Evolutionary conservation across 2,888 invertebrate species (phyloP), one percentile per base, ranked within the genome.

Genomic region (Lysandra coridon): DNA sequence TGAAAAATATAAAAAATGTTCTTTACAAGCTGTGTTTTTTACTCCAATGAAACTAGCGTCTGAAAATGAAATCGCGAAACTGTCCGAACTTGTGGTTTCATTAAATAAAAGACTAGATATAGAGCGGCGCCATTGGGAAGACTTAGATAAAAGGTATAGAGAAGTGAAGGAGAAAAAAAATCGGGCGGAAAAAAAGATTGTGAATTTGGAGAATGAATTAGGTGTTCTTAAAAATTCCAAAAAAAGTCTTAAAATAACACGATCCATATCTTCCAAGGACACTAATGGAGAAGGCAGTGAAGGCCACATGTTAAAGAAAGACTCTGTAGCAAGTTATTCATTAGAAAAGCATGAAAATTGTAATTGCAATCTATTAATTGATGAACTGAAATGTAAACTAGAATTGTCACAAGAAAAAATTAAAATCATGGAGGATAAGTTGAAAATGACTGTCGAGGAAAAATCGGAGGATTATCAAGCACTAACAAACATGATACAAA

Each of bases 361-460:
- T 69, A 14, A 69, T 14, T 69, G 69, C 37, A 33, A 33, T 69
- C 2, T 37, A 69, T 14, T 69, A 33, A 14, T 69, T 85, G 93
- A 93, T 49, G 93, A 91, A 79, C 84, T 94, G 12, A 92, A 89
- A 85, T 94, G 87, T 82, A 94, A 91, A 84, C 86, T 96, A 79
- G 96, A 96, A 85, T 87, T 97, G 79, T 94, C 96, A 0, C 95
- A 96, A 84, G 96, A 97, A 87, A 96, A 96, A 84, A 92, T 96
- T 73, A 95, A 96, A 86, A 95, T 96, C 30, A 89, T 97, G 86
- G 95, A 96, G 85, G 95, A 96, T 73, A 95, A 96, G 85, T 86
- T 97, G 64, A 95, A 95, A 84, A 96, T 96, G 86, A 92, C 96
- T 57, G 95, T 95, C 83, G 95, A 95, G 82, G 96, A 97, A 84